These are phyloP conservation scores for Protonemura montana DNA, from an alignment of 2,888 invertebrate genomes.

Conservation along the genomic window DNA sequence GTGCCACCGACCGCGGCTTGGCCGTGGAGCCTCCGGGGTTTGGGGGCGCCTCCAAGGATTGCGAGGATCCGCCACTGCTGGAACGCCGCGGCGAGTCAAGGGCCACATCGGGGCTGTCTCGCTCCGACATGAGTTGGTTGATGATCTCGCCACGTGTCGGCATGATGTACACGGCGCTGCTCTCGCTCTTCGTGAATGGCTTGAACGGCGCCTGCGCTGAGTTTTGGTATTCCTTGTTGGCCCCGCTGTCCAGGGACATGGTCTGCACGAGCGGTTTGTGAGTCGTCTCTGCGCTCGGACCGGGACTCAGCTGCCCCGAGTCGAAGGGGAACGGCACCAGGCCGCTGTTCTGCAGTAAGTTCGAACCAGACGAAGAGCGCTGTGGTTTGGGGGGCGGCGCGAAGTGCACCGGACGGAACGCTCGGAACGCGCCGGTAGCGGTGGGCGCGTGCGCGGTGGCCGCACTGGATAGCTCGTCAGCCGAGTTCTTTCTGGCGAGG, in stretches of 20 bases:
- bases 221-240: neutral
- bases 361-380: slow-evolving; percentile 48
- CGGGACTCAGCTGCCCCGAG: neutral
- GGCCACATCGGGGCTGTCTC: neutral
- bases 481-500: slow-evolving; percentile 37
- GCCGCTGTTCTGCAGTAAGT: slow-evolving; percentile 56
- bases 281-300: neutral
- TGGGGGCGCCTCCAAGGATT: too few relatives aligned
- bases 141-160: slow-evolving; percentile 17
- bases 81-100: slow-evolving; percentile 42
- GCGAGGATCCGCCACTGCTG: slow-evolving; percentile 46
- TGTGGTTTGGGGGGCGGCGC: slow-evolving; percentile 37
- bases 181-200: slow-evolving; percentile 27
- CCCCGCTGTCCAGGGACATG: slow-evolving; percentile 33
- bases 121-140: slow-evolving; percentile 8
- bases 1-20: too few relatives aligned
- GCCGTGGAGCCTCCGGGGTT: neutral
- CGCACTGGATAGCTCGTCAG: slow-evolving; percentile 43
- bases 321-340: slow-evolving; percentile 43
- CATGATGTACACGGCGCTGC: slow-evolving; percentile 18
- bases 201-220: neutral
- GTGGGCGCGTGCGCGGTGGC: slow-evolving; percentile 24
- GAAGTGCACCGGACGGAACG: slow-evolving; percentile 48
- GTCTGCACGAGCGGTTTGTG: slow-evolving; percentile 40
- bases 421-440: slow-evolving; percentile 43